Conservation (phyloP, 23 tunicate species). For the Trididemnum miniatum region DNA sequence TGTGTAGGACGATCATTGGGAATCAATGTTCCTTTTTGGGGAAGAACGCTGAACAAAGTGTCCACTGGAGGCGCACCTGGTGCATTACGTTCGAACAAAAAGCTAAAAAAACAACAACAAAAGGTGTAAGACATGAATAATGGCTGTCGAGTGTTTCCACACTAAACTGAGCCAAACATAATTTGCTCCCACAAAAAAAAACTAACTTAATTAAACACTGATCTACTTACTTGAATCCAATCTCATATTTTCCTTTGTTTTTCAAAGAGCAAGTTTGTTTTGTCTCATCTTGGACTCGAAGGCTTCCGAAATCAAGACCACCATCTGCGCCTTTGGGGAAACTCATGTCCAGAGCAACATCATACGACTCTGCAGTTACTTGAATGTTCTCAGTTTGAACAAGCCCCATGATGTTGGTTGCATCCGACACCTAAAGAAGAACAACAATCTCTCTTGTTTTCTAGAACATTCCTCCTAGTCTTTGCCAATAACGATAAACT, state of each 20-base stretch:
- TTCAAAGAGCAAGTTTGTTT: conserved; percentile 94
- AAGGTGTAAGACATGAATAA: too few species aligned
- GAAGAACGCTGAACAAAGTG: conserved; percentile 84
- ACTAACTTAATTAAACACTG: background rate
- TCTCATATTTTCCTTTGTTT: conserved; percentile 98
- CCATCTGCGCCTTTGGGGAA: conserved; percentile 99
- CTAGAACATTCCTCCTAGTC: too few species aligned
- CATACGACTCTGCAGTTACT: conserved; percentile 95
- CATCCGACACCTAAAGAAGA: conserved; percentile 70
- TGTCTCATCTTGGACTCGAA: conserved; percentile 91
- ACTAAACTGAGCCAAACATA: background rate
- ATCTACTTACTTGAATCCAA: conserved; percentile 72
- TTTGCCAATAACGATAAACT: too few species aligned
- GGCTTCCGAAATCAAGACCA: conserved; percentile 92
- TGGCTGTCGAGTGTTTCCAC: too few species aligned
- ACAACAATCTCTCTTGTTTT: background rate
- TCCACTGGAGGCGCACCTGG: conserved; percentile 78
- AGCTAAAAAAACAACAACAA: conserved; percentile 48
- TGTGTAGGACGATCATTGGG: conserved; percentile 97
- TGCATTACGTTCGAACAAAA: conserved; percentile 50
- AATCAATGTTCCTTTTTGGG: conserved; percentile 82
- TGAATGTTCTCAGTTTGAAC: conserved; percentile 93
- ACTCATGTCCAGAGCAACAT: conserved; percentile 97
- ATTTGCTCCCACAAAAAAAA: background rate
- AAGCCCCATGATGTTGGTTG: conserved; percentile 89